A percentile compares a stretch with the other conserved stretches of the same genome.
Evolutionary conservation across 2,113 vertebrate genomes (phyloP).

Genomic region (Phodopus roborovskii): DNA sequence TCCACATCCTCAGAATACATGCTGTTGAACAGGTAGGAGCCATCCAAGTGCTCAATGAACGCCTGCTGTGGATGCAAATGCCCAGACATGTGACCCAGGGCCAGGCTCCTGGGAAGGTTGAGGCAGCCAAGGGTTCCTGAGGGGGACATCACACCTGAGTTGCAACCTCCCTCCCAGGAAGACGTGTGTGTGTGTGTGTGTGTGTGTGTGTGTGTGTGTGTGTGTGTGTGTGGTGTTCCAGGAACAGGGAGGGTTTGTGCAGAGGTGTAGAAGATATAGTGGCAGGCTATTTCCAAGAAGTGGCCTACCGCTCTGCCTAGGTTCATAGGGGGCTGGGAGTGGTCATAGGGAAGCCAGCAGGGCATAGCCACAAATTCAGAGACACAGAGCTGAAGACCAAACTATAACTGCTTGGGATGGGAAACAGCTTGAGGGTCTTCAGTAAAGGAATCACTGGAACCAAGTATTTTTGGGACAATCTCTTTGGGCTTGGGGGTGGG

Average conservation of each 20-base stretch:
- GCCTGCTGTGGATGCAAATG: conserved; percentile 87
- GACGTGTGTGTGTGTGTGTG: too few relatives aligned
- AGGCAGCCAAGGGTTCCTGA: neutral
- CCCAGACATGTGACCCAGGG: neutral
- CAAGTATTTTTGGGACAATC: neutral
- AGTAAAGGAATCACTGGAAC: neutral
- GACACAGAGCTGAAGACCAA: neutral
- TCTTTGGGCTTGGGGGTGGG: neutral
- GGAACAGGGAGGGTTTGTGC: accelerated
- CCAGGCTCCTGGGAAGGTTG: neutral
- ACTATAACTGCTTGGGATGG: neutral
- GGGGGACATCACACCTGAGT: neutral
- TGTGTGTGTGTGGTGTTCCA: neutral
- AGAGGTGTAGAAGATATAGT: neutral
- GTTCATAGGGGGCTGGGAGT: neutral
- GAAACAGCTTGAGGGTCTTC: neutral
- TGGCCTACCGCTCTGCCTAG: neutral
- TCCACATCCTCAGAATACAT: conserved; percentile 90
- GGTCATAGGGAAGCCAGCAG: too few relatives aligned
- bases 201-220: too few relatives aligned
- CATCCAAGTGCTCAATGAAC: conserved; percentile 93
- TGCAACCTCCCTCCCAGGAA: neutral
- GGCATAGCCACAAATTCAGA: neutral
- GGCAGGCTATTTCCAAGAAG: neutral
- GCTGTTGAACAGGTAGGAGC: conserved; percentile 89